phyloP scores from a whole-genome alignment of 1,140 invertebrate genomes.

The Hormaphis cornu region DNA sequence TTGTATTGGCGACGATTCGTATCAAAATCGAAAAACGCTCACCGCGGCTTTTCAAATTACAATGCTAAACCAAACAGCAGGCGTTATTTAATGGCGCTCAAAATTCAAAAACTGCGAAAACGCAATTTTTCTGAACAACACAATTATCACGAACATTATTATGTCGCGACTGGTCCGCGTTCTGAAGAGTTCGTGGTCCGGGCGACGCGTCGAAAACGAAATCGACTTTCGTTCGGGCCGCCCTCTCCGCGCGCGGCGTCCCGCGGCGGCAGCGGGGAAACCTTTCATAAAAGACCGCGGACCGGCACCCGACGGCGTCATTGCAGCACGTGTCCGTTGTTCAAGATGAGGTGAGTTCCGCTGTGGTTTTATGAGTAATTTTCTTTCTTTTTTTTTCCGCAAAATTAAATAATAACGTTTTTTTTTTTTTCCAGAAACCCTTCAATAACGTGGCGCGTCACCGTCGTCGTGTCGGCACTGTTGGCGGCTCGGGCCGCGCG shows the following conservation, averaged over 20 bases:
- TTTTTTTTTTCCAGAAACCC: conserved; percentile 1
- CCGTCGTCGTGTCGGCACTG: neutral
- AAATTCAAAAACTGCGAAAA: too few relatives aligned
- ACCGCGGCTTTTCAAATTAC: too few relatives aligned
- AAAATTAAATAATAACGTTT: neutral
- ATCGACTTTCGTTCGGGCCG: conserved; percentile 24
- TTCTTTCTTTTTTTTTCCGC: neutral
- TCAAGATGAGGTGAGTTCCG: conserved; percentile 19
- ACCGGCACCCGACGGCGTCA: neutral
- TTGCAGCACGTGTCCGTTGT: neutral
- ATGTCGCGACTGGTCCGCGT: too few relatives aligned
- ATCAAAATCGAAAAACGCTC: too few relatives aligned
- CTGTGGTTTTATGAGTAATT: neutral
- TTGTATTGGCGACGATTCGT: too few relatives aligned
- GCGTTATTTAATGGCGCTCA: too few relatives aligned
- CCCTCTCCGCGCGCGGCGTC: conserved; percentile 12
- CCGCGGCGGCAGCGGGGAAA: conserved; percentile 11
- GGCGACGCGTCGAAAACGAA: conserved; percentile 7
- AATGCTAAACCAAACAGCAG: too few relatives aligned
- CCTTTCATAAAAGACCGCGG: conserved; percentile 26
- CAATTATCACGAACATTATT: too few relatives aligned
- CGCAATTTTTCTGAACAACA: too few relatives aligned
- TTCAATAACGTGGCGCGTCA: neutral
- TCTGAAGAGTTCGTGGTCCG: neutral
- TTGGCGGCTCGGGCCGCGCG: neutral